Evolutionary conservation across 1,140 invertebrate species (phyloP), one percentile per base, ranked within the genome.

Genomic region (Asobara japonica): DNA sequence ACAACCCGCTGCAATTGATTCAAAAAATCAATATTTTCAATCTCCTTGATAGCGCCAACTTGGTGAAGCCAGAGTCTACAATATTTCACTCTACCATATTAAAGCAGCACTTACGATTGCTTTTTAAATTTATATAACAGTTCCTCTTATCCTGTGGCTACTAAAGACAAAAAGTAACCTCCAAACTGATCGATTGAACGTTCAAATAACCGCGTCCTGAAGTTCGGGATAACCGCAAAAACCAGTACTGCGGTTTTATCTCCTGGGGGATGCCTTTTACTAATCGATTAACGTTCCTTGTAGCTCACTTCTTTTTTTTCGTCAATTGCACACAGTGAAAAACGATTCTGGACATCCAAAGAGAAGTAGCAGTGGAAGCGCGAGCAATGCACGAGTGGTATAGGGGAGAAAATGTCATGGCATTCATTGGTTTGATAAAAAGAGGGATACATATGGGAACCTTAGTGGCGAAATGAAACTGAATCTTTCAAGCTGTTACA

Each of bases 121-220:
- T 3, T 56, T 56, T 27, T 27, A 56, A 56, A 56, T 22, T 56
- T 56, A 22, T 56, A 56, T 56, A 56, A 18, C 51, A 56, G 51
- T 56, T 18, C 22, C 51, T 25, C 18, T 18, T 18, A 56, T 56
- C 51, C 22, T 25, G 7, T 2, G 22, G 22, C 20, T 11, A 56
- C 20, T 25, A 18, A 56, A 56, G 51, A 56, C 51, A 56, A 56
- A 56, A 22, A 22, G 51, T 10, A 27, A 56, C 22, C 51, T 27
- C 22, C 51, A 56, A 56, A 56, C 51, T 56, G 20, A 56, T 56
- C 51, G 51, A 56, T 56, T 56, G 51, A 22, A 56, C 25, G 51
- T 56, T 56, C 51, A 56, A 56, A 56, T 27, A 56, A 56, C 51
- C 51, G 51, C 51, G 18, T 56, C 51, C 51, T 27, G 22, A 56